Conservation (phyloP, 2,888 invertebrate species). For the Smittia sp. region DNA sequence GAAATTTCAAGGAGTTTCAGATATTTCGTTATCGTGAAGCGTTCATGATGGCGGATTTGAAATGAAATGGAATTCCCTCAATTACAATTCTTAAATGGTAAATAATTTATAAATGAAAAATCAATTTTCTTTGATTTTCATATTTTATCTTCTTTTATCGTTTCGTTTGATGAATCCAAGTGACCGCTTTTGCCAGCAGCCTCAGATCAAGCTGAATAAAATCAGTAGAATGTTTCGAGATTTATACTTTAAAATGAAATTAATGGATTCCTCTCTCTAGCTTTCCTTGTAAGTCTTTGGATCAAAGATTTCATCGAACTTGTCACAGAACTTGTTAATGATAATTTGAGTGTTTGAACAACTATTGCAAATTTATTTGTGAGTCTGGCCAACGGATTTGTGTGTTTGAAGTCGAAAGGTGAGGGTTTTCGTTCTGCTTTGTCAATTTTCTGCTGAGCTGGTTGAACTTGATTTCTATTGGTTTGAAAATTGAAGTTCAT, state of each 20-base stretch:
- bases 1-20: background rate
- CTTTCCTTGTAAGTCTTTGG: no score
- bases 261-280: no score
- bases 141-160: no score
- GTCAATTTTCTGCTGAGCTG: no score
- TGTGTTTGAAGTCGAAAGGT: conserved; percentile 1
- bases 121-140: conserved; percentile 12
- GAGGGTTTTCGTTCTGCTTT: background rate
- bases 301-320: background rate
- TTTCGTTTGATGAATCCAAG: no score
- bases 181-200: no score
- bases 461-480: no score
- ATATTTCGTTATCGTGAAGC: conserved; percentile 11
- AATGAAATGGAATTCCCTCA: background rate
- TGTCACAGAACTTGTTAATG: no score
- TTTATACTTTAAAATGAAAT: no score
- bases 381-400: background rate
- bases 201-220: no score
- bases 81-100: conserved; percentile 14
- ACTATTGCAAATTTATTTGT: conserved; percentile 33
- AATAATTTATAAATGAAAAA: conserved; percentile 19
- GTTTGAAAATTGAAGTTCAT: no score
- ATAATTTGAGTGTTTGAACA: background rate
- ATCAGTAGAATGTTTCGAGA: no score
- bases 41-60: background rate